These are phyloP conservation scores for Danaus chrysippus DNA, from an alignment of 2,888 invertebrate species.

Conservation along the genomic window DNA sequence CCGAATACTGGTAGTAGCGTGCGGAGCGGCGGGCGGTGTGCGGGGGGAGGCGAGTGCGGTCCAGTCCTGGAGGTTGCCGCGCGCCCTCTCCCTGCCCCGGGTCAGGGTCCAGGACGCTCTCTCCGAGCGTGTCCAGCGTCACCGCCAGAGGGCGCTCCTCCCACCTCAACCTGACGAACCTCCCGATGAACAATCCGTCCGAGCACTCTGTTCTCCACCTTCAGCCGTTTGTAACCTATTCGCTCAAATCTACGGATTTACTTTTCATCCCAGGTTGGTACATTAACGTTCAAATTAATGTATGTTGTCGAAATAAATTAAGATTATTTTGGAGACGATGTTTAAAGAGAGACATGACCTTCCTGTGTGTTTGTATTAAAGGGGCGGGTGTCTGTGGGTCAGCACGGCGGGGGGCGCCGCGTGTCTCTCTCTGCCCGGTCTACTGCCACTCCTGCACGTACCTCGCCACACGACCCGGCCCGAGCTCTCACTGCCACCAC, in stretches of 20 bases:
- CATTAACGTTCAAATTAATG: not conserved
- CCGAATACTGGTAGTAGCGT: conserved; percentile 37
- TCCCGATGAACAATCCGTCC: conserved; percentile 14
- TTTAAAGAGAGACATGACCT: conserved; percentile 1
- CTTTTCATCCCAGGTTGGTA: conserved; percentile 39
- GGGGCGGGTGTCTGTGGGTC: conserved; percentile 50
- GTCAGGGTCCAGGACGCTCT: conserved; percentile 33
- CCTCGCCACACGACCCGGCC: conserved; percentile 17
- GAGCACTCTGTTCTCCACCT: not conserved
- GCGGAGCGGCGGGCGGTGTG: conserved; percentile 33
- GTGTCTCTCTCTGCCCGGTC: conserved; percentile 47
- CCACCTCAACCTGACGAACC: conserved; percentile 32
- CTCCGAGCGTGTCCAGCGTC: conserved; percentile 31
- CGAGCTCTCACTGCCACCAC: conserved; percentile 27
- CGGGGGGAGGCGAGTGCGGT: conserved; percentile 37
- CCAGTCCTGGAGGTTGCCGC: conserved; percentile 41
- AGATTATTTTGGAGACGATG: not conserved
- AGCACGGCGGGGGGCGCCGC: conserved; percentile 42
- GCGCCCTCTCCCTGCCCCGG: conserved; percentile 30
- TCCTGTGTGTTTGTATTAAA: not conserved
- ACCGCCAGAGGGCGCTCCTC: conserved; percentile 32
- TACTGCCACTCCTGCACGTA: conserved; percentile 42
- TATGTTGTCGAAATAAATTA: not conserved
- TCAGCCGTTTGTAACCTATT: conserved; percentile 16
- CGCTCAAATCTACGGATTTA: conserved; percentile 44